phyloP scores from a whole-genome alignment of 2,888 invertebrate species.

The Andrena fulva region DNA sequence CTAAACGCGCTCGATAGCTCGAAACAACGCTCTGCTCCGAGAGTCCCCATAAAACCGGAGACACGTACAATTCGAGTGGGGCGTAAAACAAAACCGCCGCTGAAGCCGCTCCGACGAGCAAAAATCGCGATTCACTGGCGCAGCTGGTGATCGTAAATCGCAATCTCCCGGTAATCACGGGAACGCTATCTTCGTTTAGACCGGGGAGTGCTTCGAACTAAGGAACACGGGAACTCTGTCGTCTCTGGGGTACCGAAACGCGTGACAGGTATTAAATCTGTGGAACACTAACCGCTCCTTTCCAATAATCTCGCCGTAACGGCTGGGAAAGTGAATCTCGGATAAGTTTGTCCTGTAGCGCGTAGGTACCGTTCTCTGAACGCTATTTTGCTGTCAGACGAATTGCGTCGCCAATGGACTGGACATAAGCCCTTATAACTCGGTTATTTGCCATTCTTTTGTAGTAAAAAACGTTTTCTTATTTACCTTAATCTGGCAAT shows the following conservation, averaged over 20 bases:
- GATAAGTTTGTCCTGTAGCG: conserved; percentile 16
- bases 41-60: conserved; percentile 23
- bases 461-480: too few relatives aligned
- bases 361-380: too few relatives aligned
- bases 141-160: conserved; percentile 35
- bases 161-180: conserved; percentile 38
- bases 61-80: conserved; percentile 14
- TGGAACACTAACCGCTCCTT: conserved; percentile 4
- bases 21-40: conserved; percentile 10
- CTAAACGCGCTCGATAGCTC: conserved; percentile 3
- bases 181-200: background rate
- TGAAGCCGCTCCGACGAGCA: conserved; percentile 3
- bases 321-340: conserved; percentile 39
- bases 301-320: conserved; percentile 30
- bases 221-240: background rate
- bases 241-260: background rate
- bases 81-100: conserved; percentile 25
- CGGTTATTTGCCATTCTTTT: too few relatives aligned
- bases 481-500: too few relatives aligned
- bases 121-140: conserved; percentile 31
- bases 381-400: too few relatives aligned
- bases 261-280: conserved; percentile 22
- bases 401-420: too few relatives aligned
- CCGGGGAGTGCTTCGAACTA: background rate
- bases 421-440: too few relatives aligned